Base-by-base conservation (phyloP, 2,888 invertebrate species). In the Stenoptilia bipunctidactyla region DNA sequence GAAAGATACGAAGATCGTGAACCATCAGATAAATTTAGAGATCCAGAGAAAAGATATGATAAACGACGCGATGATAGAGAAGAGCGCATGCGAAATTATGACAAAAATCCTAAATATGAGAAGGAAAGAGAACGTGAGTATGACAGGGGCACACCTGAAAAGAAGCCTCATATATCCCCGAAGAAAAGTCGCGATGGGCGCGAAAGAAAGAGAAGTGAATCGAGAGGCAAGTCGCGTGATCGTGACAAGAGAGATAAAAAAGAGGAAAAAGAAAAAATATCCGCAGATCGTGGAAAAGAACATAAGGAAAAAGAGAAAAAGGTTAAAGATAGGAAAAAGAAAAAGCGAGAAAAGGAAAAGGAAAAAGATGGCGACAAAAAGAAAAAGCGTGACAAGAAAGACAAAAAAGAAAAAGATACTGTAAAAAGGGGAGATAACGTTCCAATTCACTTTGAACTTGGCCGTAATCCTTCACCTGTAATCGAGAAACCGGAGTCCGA, bases 221-320 rank as follows among this genome's bases (percentile, higher is more conserved):
- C 82, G 14, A 65, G 75, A 50, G 79, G 71, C 38, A 66, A 74
- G 27, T 83, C 75, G 45, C 73, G 86, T 48, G 86, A 86, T 34
- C 82, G 85, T 45, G 87, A 87, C 45, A 71, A 66, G 47, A 77
- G 86, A 27, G 86, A 85, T 46, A 87, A 84, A 55, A 87, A 85
- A 58, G 76, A 85, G 57, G 70, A 85, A 52, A 62, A 83, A 66
- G 73, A 82, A 40, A 73, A 72, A 49, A 68, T 76, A 10, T 71
- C 70, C 25, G 74, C 80, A 13, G 86, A 86, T 30, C 66, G 79
- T 54, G 74, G 54, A 47, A 83, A 72, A 47, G 87, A 86, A 43
- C 86, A 85, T 41, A 87, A 86, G 56, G 87, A 88, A 13, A 86
- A 86, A 51, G 86, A 87, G 40, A 84, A 85, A 48, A 86, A 84